phyloP scores from a whole-genome alignment of 2,113 vertebrate genomes.

The Pavo muticus region DNA sequence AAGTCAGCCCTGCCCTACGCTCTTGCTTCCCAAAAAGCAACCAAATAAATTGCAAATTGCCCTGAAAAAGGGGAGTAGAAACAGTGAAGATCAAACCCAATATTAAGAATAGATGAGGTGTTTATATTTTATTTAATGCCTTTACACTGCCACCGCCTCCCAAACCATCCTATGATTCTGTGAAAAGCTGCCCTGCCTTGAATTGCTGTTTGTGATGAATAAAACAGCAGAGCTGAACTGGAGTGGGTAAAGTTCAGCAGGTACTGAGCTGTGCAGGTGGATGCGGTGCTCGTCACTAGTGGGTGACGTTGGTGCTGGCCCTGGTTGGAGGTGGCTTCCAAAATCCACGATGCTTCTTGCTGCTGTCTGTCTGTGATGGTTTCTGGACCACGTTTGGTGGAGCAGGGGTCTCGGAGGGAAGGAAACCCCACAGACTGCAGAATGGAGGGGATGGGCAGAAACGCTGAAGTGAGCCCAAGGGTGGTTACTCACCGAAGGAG shows the following conservation, averaged over 20 bases:
- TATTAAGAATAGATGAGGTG: conserved; percentile 37
- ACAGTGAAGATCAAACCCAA: conserved; percentile 1
- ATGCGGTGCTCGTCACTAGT: not conserved
- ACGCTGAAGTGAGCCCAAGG: not conserved
- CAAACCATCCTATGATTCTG: not conserved
- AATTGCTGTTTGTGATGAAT: not conserved
- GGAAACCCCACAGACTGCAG: not conserved
- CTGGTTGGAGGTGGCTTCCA: not conserved
- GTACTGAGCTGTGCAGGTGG: fast-evolving
- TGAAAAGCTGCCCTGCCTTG: not conserved
- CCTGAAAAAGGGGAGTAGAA: conserved; percentile 3
- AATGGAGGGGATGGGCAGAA: not conserved
- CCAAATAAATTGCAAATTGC: not conserved
- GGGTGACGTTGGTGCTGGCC: fast-evolving
- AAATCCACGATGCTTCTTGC: not conserved
- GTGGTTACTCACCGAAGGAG: not conserved
- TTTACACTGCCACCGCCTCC: not conserved
- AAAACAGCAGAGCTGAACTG: not conserved
- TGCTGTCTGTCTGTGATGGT: not conserved
- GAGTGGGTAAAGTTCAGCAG: not conserved
- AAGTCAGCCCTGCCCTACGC: not conserved
- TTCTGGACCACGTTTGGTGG: not conserved
- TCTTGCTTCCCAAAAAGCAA: conserved; percentile 15
- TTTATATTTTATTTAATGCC: conserved; percentile 63
- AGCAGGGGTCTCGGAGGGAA: fast-evolving